Evolutionary conservation across 2,888 invertebrate genomes (phyloP), one percentile per base, ranked within the genome.

Genomic region (Diarsia brunnea): DNA sequence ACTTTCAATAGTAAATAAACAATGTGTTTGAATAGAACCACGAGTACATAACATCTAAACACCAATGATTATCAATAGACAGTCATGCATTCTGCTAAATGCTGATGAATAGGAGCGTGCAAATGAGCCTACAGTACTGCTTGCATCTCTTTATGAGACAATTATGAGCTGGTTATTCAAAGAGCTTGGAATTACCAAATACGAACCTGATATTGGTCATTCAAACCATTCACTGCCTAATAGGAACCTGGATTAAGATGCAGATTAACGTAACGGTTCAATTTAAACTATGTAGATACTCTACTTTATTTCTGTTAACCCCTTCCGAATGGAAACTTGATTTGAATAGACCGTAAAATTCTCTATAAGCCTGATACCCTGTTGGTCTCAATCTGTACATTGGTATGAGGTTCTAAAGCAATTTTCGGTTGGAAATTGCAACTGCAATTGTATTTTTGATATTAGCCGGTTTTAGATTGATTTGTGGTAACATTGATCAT

Each of bases 391-490:
- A 72, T 72, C 38, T 43, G 47, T 72, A 53, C 21, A 27, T 61
- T 27, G 51, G 14, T 51, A 51, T 53, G 31, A 63, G 47, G 14
- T 63, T 79, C 31, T 43, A 53, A 24, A 80, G 24, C 31, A 64
- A 79, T 55, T 72, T 51, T 55, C 64, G 31, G 43, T 19, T 4
- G 31, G n/a, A 58, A 73, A 78, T 73, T 80, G 74, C 63, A 73
- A 64, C 43, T 55, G 49, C 64, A 73, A 78, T 65, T 58, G 73
- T 11, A 73, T 65, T 72, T 73, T 79, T 64, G 11, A 51, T 78
- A 80, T 58, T 16, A 51, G 3, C 8, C 12, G 14, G 27, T 14
- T 55, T 71, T 31, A 73, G 14, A 19, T 73, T 64, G 43, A 58
- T 64, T 31, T 21, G 38, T n/a, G n/a, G n/a, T n/a, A n/a, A n/a